Base-by-base conservation (phyloP, 2,113 vertebrate genomes). In the Oncorhynchus gorbuscha region DNA sequence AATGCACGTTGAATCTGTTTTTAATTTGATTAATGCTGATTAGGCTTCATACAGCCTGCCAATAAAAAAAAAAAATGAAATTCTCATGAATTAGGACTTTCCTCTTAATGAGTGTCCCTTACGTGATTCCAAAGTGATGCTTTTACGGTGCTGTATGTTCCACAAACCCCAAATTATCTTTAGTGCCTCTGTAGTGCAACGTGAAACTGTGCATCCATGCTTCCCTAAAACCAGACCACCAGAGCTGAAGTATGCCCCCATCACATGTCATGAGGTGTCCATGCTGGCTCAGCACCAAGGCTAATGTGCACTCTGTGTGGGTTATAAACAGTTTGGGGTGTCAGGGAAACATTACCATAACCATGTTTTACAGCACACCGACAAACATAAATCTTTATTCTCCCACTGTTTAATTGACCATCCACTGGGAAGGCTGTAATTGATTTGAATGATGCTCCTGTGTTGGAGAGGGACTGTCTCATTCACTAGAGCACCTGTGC, bases 391-490 rank as follows among this genome's bases (percentile, higher is more conserved):
- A 77, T 84, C 72, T 66, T 51, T 77, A 75, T 77, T 75, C 69
- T 71, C 32, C 76, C 65, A 74, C 32, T 77, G n/a, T 82, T 74
- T 74, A 78, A 83, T 76, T 89, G 66, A 78, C 78, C 66, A 72
- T 79, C 76, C 76, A 39, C 74, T 72, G 51, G 72, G 73, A 76
- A 16, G 26, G 59, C 64, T 77, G 66, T 71, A 82, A 80, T 81
- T 85, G 59, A 78, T 87, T 83, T 84, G n/a, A 79, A 62, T 80
- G 24, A 67, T 70, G 20, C 51, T 72, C 45, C 73, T 39, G 49
- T 9, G 22, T 61, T 66, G 39, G 13, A 79, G 62, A 49, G 72
- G 48, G 45, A 72, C 66, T 28, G 18, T 30, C 66, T 81, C 1
- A 72, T 81, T 85, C 24, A 77, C 64, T 62, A 61, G 49, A 72